phyloP scores from a whole-genome alignment of 2,113 vertebrate genomes.

The Phylloscopus trochiloides region DNA sequence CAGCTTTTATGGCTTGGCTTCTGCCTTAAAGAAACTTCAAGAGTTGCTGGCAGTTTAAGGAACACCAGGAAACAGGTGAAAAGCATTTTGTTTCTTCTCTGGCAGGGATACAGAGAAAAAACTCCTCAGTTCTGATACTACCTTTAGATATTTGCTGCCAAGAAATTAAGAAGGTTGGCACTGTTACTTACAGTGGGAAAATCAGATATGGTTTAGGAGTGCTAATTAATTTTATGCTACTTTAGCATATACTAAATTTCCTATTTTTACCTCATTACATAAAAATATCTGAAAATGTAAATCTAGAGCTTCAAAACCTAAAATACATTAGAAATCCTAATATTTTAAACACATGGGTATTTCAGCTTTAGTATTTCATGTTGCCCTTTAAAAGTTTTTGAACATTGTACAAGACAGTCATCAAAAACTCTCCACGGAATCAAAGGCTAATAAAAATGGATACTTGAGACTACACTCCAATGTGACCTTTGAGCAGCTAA shows the following conservation, averaged over 20 bases:
- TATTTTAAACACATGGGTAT: background rate
- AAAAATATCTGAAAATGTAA: background rate
- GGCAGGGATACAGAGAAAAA: background rate
- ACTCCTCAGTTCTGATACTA: background rate
- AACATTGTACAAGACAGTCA: background rate
- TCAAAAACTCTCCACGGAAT: background rate
- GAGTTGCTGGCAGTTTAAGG: background rate
- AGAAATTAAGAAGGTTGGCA: background rate
- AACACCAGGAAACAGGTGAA: background rate
- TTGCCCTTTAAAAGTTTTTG: background rate
- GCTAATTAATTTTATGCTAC: background rate
- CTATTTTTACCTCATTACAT: background rate
- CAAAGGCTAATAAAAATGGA: background rate
- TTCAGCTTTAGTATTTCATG: background rate
- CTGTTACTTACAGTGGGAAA: background rate
- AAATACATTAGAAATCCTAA: background rate
- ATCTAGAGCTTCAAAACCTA: background rate
- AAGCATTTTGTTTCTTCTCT: background rate
- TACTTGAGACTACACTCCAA: background rate
- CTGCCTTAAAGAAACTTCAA: background rate
- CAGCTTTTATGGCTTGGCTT: background rate
- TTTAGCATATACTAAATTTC: background rate
- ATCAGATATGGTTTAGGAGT: background rate
- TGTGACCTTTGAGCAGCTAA: background rate
- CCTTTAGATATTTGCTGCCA: background rate